Conservation (phyloP, 2,113 vertebrate species). For the Proterorhinus semilunaris region DNA sequence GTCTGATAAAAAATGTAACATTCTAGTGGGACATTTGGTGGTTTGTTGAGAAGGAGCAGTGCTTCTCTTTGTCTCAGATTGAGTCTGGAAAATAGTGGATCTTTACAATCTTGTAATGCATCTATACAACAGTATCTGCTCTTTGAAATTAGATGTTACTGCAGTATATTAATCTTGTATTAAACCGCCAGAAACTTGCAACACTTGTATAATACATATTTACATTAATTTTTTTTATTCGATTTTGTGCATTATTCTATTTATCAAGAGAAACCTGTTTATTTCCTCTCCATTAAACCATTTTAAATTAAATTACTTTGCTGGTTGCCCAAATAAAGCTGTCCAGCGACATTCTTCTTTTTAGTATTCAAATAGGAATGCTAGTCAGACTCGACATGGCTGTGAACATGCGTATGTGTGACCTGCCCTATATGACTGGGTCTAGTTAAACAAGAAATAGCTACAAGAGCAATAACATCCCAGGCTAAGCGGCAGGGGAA, state of each 20-base stretch:
- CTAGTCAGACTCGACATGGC: background rate
- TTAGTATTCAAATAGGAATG: background rate
- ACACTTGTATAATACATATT: too few relatives aligned
- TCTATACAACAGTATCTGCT: background rate
- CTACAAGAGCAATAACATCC: constrained; percentile 62
- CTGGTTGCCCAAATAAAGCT: too few relatives aligned
- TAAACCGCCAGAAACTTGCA: too few relatives aligned
- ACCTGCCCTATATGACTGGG: constrained; percentile 21
- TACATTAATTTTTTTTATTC: too few relatives aligned
- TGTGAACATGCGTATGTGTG: background rate
- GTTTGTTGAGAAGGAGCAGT: background rate
- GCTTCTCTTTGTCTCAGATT: background rate
- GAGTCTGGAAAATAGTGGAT: background rate
- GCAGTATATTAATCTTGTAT: too few relatives aligned
- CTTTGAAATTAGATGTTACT: too few relatives aligned
- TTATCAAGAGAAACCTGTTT: too few relatives aligned
- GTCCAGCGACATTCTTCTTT: too few relatives aligned
- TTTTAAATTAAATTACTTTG: too few relatives aligned
- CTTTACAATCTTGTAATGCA: background rate
- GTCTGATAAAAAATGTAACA: background rate
- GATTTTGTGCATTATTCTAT: too few relatives aligned
- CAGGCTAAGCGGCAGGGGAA: constrained; percentile 58
- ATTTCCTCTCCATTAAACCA: too few relatives aligned
- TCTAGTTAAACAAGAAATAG: constrained; percentile 58
- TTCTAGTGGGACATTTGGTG: background rate